These are phyloP conservation scores for Oasisia sp. DNA, from an alignment of 2,888 invertebrate genomes.

Conservation along the genomic window DNA sequence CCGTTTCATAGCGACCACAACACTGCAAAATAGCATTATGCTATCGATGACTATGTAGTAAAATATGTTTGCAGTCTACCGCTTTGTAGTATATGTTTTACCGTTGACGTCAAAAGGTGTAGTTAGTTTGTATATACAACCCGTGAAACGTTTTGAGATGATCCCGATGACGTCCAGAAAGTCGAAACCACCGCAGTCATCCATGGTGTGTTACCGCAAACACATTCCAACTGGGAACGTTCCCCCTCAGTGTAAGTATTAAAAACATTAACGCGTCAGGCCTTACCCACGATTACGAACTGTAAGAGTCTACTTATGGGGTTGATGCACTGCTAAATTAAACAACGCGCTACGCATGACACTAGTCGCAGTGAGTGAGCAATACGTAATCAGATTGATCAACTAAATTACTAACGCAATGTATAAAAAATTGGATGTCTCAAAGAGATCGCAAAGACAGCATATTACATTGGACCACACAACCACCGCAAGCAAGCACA, in stretches of 20 bases:
- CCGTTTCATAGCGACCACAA: no score
- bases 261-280: background rate
- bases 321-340: background rate
- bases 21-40: no score
- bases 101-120: background rate
- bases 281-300: background rate
- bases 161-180: background rate
- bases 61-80: no score
- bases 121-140: background rate
- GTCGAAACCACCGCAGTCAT: background rate
- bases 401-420: no score
- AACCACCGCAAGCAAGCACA: background rate
- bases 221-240: background rate
- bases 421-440: no score
- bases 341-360: background rate
- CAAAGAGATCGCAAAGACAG: no score
- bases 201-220: background rate
- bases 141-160: background rate
- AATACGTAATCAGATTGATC: no score
- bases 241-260: background rate
- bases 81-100: no score
- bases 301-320: background rate
- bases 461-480: no score
- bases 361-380: no score
- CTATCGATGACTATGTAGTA: no score